A percentile compares a stretch with the other conserved stretches of the same genome.
Conservation (phyloP, 2,797 vertebrate genomes). For the Eremophila alpestris region DNA sequence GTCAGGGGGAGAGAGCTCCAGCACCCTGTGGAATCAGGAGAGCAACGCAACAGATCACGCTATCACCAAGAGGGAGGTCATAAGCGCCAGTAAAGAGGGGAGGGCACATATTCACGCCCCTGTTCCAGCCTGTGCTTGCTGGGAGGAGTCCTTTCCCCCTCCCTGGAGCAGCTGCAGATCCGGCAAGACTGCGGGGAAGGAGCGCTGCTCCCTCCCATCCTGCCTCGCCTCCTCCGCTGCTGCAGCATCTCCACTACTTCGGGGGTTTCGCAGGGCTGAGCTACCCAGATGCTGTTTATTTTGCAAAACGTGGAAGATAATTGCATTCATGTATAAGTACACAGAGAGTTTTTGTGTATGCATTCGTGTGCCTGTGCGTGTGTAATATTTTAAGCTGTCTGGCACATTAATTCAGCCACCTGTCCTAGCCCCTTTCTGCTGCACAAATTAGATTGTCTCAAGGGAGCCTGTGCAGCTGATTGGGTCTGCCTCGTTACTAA, state of each 20-base stretch:
- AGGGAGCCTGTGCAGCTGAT: conserved; percentile 79
- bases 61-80: background rate
- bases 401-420: conserved; percentile 81
- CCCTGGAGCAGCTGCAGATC: background rate
- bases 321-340: background rate
- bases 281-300: conserved; percentile 12
- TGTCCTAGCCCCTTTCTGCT: conserved; percentile 76
- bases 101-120: background rate
- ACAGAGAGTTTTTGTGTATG: background rate
- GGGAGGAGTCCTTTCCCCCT: background rate
- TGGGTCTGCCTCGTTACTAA: conserved; percentile 80
- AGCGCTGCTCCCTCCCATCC: background rate
- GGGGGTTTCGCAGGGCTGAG: background rate
- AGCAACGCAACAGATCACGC: background rate
- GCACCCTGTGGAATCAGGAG: background rate
- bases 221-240: background rate
- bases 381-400: conserved; percentile 71
- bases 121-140: background rate
- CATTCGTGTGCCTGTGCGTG: background rate
- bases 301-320: background rate
- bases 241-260: background rate
- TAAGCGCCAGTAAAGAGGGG: background rate
- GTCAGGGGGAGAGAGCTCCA: background rate
- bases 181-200: background rate
- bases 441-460: conserved; percentile 81